Conservation (phyloP, 2,797 vertebrate genomes). For the Kryptolebias ocellatus region DNA sequence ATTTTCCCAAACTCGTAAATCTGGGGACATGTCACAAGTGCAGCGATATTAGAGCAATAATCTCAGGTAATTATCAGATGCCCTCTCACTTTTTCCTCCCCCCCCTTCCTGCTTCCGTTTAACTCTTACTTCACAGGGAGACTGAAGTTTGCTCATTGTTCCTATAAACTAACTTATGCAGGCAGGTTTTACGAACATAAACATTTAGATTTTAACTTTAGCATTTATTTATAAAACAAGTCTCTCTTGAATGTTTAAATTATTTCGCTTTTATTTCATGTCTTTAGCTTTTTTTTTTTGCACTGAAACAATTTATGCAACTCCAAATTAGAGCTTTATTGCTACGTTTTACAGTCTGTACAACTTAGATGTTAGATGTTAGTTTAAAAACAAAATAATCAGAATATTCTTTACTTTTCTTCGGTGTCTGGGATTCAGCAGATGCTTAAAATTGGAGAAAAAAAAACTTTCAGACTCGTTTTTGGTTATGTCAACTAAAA, state of each 20-base stretch:
- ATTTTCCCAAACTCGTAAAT: conserved; percentile 98
- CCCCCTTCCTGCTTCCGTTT: conserved; percentile 13
- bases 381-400: no score
- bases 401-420: neutral
- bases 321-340: neutral
- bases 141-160: conserved; percentile 28
- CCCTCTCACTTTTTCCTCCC: conserved; percentile 76
- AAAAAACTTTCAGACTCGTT: no score
- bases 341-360: neutral
- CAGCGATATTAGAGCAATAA: conserved; percentile 99
- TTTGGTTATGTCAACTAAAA: no score
- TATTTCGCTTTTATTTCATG: neutral
- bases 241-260: neutral
- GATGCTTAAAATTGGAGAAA: no score
- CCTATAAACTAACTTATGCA: neutral
- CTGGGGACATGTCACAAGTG: conserved; percentile 93
- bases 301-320: neutral
- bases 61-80: conserved; percentile 99
- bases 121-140: conserved; percentile 33
- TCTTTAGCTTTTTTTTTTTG: neutral
- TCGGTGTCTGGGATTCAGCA: neutral
- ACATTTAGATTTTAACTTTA: neutral
- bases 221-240: no score
- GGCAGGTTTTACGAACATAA: neutral
- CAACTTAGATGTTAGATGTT: neutral